Percentiles rank a stretch among this genome's conserved stretches.
Conservation (phyloP, 2,113 vertebrate species). For the Raja brachyura region DNA sequence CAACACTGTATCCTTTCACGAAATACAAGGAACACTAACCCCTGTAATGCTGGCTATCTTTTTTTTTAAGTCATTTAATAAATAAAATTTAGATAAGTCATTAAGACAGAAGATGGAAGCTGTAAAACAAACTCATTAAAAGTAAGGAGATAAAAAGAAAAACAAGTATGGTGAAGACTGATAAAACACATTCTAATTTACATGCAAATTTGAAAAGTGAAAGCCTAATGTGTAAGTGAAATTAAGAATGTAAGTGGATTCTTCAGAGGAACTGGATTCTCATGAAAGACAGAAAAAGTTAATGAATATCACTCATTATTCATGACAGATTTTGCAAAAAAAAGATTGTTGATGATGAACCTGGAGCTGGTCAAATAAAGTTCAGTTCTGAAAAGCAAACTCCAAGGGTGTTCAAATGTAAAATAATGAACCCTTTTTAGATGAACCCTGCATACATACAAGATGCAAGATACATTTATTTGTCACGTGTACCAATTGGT, state of each 20-base stretch:
- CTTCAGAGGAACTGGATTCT: slow-evolving; percentile 14
- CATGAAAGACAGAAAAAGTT: background rate
- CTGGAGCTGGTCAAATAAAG: background rate
- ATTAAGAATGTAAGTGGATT: slow-evolving; percentile 27
- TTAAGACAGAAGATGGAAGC: slow-evolving; percentile 33
- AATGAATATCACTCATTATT: slow-evolving; percentile 17
- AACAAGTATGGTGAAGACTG: slow-evolving; percentile 32
- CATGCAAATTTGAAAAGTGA: slow-evolving; percentile 16
- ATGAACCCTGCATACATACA: background rate
- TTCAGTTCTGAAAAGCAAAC: background rate
- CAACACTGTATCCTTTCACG: background rate
- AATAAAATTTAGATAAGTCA: slow-evolving; percentile 11
- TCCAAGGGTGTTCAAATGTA: background rate
- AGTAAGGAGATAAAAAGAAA: slow-evolving; percentile 27
- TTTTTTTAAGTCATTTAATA: slow-evolving; percentile 26
- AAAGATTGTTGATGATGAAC: background rate
- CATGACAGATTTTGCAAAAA: background rate
- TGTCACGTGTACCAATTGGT: no score
- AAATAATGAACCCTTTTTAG: background rate
- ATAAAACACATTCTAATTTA: slow-evolving; percentile 36
- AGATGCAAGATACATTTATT: no score
- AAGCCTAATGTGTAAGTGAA: slow-evolving; percentile 21
- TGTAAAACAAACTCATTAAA: slow-evolving; percentile 30
- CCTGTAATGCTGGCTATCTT: background rate
- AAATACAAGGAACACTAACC: background rate